Base-by-base conservation (phyloP, 1,140 invertebrate species). In the Oncopodura yosiiana region DNA sequence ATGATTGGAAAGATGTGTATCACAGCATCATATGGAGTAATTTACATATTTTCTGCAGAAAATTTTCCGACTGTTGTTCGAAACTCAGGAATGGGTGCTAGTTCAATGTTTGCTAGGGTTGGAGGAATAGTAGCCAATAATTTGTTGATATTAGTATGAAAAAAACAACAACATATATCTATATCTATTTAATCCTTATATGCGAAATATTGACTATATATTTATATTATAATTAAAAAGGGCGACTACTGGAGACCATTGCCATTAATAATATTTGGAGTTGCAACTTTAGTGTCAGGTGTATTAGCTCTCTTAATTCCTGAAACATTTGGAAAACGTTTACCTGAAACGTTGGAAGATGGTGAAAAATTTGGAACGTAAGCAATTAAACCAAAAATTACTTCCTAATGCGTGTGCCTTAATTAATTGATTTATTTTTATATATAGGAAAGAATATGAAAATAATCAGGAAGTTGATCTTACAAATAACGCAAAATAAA, bases 1-100 rank as follows among this genome's bases (percentile, higher is more conserved):
- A 87, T 90, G 83, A 68, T 84, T 38, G 86, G 83, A 8, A 90
- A 90, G 72, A 73, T 90, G 61, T 81, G 82, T 14, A 87, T 88
- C 46, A 87, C 86, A 0, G 78, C 83, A 0, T 83, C 84, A 6
- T 90, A 86, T 65, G 83, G 81, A 26, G 79, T 84, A 1, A 78
- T 88, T 27, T 89, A 87, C 64, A 75, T 89, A 38, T 86, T 83
- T 66, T 82, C 86, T 9, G 80, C 81, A 5, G 87, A 91, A 71
- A 81, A 87, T 65, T 88, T 86, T 64, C 87, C 87, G 1, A 90
- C 87, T 1, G 79, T 84, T 6, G 80, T 91, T 34, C 73, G 87
- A 49, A 88, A 85, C 66, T 80, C 45, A 16, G 55, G 55, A n/a
- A 44, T 61, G 21, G 59, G 59, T 4, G 54, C 82, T 3, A 77